Evolutionary conservation across 1,140 invertebrate genomes (phyloP).

Genomic region (Drosophila navojoa): DNA sequence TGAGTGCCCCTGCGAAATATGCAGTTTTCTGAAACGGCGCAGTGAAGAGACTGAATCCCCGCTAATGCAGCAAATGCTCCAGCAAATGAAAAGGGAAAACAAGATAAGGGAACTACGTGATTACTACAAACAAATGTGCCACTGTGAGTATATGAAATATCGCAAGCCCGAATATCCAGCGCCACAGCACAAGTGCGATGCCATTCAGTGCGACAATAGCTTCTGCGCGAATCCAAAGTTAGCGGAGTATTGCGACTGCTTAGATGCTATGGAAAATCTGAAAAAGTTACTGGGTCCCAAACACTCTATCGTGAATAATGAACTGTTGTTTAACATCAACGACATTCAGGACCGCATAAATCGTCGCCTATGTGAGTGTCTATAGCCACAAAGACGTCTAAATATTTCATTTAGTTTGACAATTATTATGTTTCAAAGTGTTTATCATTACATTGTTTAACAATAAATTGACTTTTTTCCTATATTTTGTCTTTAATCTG

Average conservation of each 20-base stretch:
- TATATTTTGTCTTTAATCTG: too few species aligned
- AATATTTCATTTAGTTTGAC: too few species aligned
- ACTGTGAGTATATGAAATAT: conserved; percentile 37
- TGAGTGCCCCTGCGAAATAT: conserved; percentile 51
- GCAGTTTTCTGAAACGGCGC: conserved; percentile 26
- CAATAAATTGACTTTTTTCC: too few species aligned
- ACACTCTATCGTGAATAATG: not conserved
- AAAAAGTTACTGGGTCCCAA: conserved; percentile 18
- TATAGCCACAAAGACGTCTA: not conserved
- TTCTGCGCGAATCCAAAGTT: conserved; percentile 39
- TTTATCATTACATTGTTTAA: too few species aligned
- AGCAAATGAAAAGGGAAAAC: conserved; percentile 37
- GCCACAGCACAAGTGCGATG: conserved; percentile 29
- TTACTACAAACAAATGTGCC: conserved; percentile 45
- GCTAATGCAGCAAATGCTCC: conserved; percentile 52
- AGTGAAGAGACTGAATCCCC: conserved; percentile 37
- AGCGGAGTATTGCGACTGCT: conserved; percentile 31
- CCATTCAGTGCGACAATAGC: conserved; percentile 17
- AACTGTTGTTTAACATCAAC: not conserved
- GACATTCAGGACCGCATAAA: not conserved
- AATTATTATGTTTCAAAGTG: too few species aligned
- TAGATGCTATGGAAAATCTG: conserved; percentile 42
- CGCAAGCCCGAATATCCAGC: not conserved
- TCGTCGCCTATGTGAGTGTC: conserved; percentile 4
- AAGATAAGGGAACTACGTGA: conserved; percentile 20